phyloP scores from a whole-genome alignment of 2,888 invertebrate species.

The Taenaris catops region DNA sequence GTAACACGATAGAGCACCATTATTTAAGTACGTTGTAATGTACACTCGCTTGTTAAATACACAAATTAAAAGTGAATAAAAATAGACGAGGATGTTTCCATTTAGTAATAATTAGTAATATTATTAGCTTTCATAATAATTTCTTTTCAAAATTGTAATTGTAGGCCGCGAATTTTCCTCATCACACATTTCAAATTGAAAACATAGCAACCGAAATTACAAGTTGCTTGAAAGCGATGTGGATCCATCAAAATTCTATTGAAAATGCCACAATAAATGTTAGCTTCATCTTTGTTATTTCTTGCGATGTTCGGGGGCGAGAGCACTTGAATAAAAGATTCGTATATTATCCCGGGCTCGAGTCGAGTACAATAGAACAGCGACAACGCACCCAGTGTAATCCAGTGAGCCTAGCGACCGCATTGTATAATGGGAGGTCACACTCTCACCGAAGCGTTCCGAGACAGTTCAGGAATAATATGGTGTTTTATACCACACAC shows the following conservation, averaged over 20 bases:
- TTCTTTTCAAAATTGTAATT: neutral
- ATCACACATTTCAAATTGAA: neutral
- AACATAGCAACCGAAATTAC: conserved; percentile 26
- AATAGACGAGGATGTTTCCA: neutral
- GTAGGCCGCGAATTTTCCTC: neutral
- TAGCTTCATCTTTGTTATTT: conserved; percentile 68
- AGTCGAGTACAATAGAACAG: conserved; percentile 55
- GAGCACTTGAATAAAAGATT: conserved; percentile 76
- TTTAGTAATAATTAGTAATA: too few species aligned
- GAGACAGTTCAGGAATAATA: conserved; percentile 10
- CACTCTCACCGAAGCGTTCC: conserved; percentile 18
- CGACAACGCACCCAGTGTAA: conserved; percentile 65
- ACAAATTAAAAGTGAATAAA: neutral
- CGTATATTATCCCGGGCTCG: conserved; percentile 62
- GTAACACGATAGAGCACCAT: too few species aligned
- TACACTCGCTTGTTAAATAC: too few species aligned
- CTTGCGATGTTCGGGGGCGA: conserved; percentile 60
- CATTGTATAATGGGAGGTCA: conserved; percentile 44
- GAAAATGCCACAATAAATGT: conserved; percentile 65
- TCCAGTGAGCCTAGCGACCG: conserved; percentile 55
- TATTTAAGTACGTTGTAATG: too few species aligned
- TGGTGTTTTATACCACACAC: conserved; percentile 5
- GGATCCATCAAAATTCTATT: conserved; percentile 66
- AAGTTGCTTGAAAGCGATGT: conserved; percentile 37
- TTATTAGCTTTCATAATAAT: too few species aligned